Evolutionary conservation across 2,888 invertebrate genomes (phyloP).

Genomic region (Thymelicus lineola): DNA sequence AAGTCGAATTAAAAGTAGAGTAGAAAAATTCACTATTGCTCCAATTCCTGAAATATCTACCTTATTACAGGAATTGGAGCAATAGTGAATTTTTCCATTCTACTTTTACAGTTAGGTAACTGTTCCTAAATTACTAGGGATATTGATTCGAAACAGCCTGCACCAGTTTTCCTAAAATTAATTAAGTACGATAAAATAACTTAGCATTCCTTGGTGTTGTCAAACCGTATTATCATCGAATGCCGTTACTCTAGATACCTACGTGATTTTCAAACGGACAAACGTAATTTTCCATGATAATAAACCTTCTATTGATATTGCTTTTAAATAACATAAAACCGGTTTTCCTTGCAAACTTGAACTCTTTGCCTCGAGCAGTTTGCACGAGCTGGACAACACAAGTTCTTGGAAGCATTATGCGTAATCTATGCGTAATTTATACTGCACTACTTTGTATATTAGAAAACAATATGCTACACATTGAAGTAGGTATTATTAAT

Average conservation of each 20-base stretch:
- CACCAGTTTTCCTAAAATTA: too few species aligned
- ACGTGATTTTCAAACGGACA: slow-evolving; percentile 2
- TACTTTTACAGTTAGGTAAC: too few species aligned
- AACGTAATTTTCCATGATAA: slow-evolving; percentile 25
- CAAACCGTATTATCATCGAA: neutral
- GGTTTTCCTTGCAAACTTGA: slow-evolving; percentile 55
- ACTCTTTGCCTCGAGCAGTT: slow-evolving; percentile 43
- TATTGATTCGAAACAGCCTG: too few species aligned
- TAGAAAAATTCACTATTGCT: too few species aligned
- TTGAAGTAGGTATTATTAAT: too few species aligned
- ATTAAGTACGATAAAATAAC: too few species aligned
- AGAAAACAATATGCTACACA: neutral
- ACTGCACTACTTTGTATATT: neutral
- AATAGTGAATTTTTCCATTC: too few species aligned
- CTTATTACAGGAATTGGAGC: too few species aligned
- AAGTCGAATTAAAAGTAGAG: too few species aligned
- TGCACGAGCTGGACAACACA: slow-evolving; percentile 38
- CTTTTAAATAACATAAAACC: slow-evolving; percentile 38
- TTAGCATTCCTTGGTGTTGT: neutral
- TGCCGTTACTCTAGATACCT: neutral
- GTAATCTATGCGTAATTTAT: slow-evolving; percentile 2
- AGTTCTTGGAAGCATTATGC: slow-evolving; percentile 1
- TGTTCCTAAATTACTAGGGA: too few species aligned
- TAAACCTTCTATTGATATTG: slow-evolving; percentile 20
- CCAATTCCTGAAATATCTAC: too few species aligned